Evolutionary conservation across 37 sponge, comb jelly and placozoan species (phyloP).

Genomic region (Geodia barretti): DNA sequence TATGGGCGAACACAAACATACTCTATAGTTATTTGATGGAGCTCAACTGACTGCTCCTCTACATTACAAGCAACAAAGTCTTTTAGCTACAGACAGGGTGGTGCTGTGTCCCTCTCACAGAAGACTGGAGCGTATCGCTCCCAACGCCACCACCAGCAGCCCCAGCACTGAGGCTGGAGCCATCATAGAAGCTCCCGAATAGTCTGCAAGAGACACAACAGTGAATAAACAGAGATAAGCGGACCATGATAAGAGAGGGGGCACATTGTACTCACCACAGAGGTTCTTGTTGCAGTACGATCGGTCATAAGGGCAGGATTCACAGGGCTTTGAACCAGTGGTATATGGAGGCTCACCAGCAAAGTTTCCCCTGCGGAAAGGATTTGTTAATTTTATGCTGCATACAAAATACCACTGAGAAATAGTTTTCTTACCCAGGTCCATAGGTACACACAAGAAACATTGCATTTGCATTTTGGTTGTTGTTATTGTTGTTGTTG

Average conservation of each 20-base stretch:
- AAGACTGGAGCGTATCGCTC: background rate
- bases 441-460: background rate
- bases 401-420: too few species aligned
- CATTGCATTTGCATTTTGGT: background rate
- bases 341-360: constrained; percentile 35
- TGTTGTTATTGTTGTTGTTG: too few species aligned
- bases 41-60: too few species aligned
- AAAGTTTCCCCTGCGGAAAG: constrained; percentile 7
- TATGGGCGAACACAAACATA: too few species aligned
- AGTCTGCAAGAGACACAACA: too few species aligned
- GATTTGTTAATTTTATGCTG: too few species aligned
- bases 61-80: too few species aligned
- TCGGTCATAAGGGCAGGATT: constrained; percentile 21
- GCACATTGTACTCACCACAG: constrained; percentile 20
- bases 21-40: too few species aligned
- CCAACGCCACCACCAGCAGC: background rate
- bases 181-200: background rate
- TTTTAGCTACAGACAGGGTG: too few species aligned
- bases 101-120: too few species aligned
- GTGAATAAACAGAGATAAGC: background rate
- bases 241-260: background rate
- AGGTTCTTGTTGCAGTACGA: constrained; percentile 33
- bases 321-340: constrained; percentile 28
- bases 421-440: background rate
- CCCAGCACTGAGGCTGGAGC: background rate